phyloP scores from a whole-genome alignment of 2,113 vertebrate species.

The Lota lota region DNA sequence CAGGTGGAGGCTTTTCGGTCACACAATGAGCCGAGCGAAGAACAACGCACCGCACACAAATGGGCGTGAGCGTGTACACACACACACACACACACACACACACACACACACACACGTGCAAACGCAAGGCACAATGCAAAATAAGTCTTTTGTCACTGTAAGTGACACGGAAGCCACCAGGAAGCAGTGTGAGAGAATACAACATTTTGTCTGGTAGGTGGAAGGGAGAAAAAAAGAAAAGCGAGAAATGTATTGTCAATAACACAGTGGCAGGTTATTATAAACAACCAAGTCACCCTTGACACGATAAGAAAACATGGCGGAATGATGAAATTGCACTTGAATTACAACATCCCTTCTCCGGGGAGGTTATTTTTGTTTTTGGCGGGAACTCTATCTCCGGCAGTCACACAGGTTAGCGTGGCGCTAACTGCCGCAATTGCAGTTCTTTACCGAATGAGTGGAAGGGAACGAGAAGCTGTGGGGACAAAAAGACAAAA shows the following conservation, averaged over 20 bases:
- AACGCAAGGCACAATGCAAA: no score
- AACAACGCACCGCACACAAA: background rate
- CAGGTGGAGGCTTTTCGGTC: constrained; percentile 31
- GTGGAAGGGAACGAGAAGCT: constrained; percentile 27
- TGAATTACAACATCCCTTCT: constrained; percentile 49
- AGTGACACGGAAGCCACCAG: constrained; percentile 34
- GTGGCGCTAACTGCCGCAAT: constrained; percentile 46
- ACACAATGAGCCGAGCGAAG: background rate
- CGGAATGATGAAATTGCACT: constrained; percentile 43
- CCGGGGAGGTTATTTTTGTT: constrained; percentile 27
- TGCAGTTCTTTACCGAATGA: constrained; percentile 35
- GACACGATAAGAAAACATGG: constrained; percentile 36
- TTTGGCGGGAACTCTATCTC: constrained; percentile 33
- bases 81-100: constrained; percentile 19
- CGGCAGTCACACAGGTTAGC: constrained; percentile 19
- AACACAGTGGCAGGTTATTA: constrained; percentile 59
- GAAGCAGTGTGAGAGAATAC: constrained; percentile 31
- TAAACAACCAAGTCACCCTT: constrained; percentile 49
- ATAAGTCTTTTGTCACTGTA: constrained; percentile 33
- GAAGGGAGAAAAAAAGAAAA: background rate
- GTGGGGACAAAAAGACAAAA: constrained; percentile 30
- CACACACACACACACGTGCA: no score
- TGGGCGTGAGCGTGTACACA: background rate
- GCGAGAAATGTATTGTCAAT: constrained; percentile 39
- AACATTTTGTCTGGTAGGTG: constrained; percentile 30